Percentiles rank a stretch among this genome's conserved stretches.
phyloP scores from a whole-genome alignment of 2,888 invertebrate genomes.

The Nebria salina region DNA sequence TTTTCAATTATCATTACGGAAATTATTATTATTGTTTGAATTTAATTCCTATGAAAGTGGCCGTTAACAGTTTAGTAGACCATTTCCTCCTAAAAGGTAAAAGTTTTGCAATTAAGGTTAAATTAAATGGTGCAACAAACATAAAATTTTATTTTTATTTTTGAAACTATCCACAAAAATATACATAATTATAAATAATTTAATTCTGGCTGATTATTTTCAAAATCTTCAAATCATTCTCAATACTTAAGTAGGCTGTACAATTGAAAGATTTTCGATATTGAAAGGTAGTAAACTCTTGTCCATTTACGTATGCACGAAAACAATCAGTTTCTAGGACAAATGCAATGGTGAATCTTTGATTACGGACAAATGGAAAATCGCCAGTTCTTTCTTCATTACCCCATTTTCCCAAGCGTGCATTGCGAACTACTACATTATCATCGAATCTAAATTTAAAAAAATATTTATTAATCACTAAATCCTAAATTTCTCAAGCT shows the following conservation, averaged over 20 bases:
- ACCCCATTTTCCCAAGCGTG: background rate
- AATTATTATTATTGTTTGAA: no score
- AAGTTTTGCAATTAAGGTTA: no score
- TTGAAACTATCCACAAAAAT: background rate
- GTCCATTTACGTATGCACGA: constrained; percentile 14
- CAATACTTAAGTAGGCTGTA: background rate
- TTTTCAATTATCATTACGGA: no score
- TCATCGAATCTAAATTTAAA: constrained; percentile 9
- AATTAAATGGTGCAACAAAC: no score
- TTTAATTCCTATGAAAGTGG: no score
- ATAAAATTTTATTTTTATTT: no score
- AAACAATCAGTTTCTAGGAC: constrained; percentile 3
- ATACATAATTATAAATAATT: background rate
- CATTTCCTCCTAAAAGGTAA: no score
- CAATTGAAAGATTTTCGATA: constrained; percentile 6
- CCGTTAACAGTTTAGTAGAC: no score
- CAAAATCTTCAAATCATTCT: constrained; percentile 7
- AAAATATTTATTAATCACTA: background rate
- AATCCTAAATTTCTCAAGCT: background rate
- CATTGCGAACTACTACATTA: constrained; percentile 15
- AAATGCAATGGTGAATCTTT: constrained; percentile 16
- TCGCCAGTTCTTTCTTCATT: constrained; percentile 12
- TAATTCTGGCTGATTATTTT: constrained; percentile 24
- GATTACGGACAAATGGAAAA: background rate
- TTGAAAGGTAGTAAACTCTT: constrained; percentile 14